A percentile compares a stretch with the other conserved stretches of the same genome.
phyloP scores from a whole-genome alignment of 2,888 invertebrate genomes.

The Cephus sareptanus region DNA sequence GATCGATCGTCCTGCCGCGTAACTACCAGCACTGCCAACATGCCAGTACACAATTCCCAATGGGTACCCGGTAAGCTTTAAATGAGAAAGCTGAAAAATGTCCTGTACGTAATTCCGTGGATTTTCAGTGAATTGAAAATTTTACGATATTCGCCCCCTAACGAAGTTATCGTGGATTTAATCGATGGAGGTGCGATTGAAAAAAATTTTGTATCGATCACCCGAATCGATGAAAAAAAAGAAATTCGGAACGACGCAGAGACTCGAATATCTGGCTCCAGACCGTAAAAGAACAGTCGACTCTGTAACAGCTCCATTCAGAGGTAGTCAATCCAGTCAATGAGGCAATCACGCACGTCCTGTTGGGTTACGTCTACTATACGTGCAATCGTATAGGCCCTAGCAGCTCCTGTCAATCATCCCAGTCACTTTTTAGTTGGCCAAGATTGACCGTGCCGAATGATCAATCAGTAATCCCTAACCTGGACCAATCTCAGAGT shows the following conservation, averaged over 20 bases:
- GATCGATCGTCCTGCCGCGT: conserved; percentile 7
- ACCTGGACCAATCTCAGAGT: not conserved
- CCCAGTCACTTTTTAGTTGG: conserved; percentile 31
- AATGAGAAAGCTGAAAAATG: not conserved
- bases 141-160: not conserved
- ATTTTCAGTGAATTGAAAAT: not conserved
- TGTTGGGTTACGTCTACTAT: conserved; percentile 39
- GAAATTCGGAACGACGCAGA: not conserved
- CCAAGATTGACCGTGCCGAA: conserved; percentile 3
- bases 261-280: not conserved
- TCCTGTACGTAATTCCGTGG: not conserved
- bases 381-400: conserved; percentile 22
- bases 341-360: conserved; percentile 64
- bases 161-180: no score
- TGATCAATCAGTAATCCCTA: not conserved
- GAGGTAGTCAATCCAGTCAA: conserved; percentile 60
- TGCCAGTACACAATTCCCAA: not conserved
- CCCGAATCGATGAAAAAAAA: not conserved
- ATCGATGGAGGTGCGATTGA: not conserved
- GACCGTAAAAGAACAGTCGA: conserved; percentile 31
- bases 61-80: not conserved
- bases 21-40: not conserved
- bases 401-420: conserved; percentile 26
- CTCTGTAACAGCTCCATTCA: conserved; percentile 57
- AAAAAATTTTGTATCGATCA: not conserved